Percentiles rank a stretch among this genome's conserved stretches.
phyloP scores from a whole-genome alignment of 2,113 vertebrate genomes.

The Vidua chalybeata region DNA sequence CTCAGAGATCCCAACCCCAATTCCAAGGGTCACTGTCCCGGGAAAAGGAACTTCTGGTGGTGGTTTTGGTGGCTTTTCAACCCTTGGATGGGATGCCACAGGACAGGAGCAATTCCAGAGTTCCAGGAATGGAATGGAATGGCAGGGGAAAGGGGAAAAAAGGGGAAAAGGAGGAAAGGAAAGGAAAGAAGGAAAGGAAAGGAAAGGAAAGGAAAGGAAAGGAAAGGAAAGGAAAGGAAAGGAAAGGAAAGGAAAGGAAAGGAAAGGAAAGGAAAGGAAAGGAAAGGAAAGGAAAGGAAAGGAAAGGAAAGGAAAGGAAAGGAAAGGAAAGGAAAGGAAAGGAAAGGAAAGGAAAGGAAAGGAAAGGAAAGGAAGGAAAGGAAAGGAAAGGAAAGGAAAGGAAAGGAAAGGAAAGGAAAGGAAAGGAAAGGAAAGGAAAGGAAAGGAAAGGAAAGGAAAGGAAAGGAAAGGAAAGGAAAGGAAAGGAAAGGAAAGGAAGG shows the following conservation, averaged over 20 bases:
- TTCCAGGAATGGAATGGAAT: background rate
- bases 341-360: no score
- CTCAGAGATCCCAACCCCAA: background rate
- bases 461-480: background rate
- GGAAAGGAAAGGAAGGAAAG: no score
- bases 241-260: no score
- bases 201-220: no score
- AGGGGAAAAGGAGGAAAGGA: background rate
- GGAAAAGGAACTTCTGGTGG: background rate
- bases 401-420: background rate
- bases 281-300: no score
- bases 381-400: no score
- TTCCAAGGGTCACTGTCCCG: background rate
- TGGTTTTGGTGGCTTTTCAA: background rate
- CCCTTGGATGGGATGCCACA: background rate
- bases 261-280: no score
- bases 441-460: no score
- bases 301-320: no score
- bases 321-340: no score
- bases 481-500: no score
- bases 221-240: background rate
- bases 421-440: background rate
- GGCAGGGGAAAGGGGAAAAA: no score
- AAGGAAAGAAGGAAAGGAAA: background rate
- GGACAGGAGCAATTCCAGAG: background rate